Evolutionary conservation across 1,140 invertebrate genomes (phyloP).

Genomic region (Apis cerana): DNA sequence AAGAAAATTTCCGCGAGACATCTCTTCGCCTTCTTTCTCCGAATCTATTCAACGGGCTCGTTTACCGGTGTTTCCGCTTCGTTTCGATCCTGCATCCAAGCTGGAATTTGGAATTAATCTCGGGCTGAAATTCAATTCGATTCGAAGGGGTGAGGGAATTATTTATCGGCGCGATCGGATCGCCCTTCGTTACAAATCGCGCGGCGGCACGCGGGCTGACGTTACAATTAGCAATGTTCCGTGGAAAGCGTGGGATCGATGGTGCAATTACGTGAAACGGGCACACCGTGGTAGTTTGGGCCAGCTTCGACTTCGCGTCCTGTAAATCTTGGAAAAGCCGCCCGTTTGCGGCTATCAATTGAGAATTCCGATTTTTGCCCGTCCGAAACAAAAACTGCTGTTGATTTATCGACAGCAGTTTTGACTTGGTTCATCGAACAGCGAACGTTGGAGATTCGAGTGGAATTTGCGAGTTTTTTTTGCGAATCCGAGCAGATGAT

Average conservation of each 20-base stretch:
- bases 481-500: too few relatives aligned
- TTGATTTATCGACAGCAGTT: too few relatives aligned
- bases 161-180: conserved; percentile 25
- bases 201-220: conserved; percentile 1
- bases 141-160: conserved; percentile 4
- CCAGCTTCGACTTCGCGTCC: not conserved
- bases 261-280: conserved; percentile 33
- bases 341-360: not conserved
- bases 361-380: not conserved
- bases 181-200: conserved; percentile 16
- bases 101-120: conserved; percentile 12
- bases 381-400: too few relatives aligned
- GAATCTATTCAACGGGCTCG: too few relatives aligned
- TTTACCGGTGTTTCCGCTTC: not conserved
- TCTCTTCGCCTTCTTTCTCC: too few relatives aligned
- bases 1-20: too few relatives aligned
- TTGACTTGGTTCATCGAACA: too few relatives aligned
- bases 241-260: conserved; percentile 17
- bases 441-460: too few relatives aligned
- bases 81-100: not conserved
- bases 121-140: conserved; percentile 32
- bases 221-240: conserved; percentile 23
- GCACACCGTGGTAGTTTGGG: not conserved
- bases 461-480: too few relatives aligned
- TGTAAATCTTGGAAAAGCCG: not conserved